Percentiles rank a stretch among this genome's conserved stretches.
Conservation (phyloP, 2,113 vertebrate genomes). For the Xerus inauris region DNA sequence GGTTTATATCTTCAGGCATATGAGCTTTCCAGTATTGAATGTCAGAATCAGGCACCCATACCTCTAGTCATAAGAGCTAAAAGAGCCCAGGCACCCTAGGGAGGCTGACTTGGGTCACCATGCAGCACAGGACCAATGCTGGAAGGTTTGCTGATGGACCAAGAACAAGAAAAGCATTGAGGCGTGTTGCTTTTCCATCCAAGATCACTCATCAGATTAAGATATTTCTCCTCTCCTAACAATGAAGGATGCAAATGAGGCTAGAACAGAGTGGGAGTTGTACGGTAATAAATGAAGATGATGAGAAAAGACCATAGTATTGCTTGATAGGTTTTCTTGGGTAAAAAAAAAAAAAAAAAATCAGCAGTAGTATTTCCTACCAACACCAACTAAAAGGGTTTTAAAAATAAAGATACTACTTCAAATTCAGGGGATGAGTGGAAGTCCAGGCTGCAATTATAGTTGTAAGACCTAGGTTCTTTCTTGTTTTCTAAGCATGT, state of each 20-base stretch:
- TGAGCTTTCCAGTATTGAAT: neutral
- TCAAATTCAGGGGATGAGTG: neutral
- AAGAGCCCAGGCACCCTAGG: rapidly evolving
- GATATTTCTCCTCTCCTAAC: neutral
- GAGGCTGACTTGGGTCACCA: neutral
- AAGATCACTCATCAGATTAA: neutral
- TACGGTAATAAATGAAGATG: neutral
- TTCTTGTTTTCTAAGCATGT: neutral
- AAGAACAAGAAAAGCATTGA: neutral
- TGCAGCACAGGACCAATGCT: no score
- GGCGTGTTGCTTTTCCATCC: neutral
- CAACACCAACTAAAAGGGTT: neutral
- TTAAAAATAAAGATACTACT: neutral
- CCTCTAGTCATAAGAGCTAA: rapidly evolving
- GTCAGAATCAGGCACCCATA: neutral
- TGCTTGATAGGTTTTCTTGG: neutral
- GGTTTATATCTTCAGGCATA: neutral
- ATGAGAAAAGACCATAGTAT: neutral
- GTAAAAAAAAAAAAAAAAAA: neutral
- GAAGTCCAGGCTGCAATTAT: neutral
- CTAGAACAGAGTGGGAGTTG: no score
- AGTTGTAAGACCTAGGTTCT: neutral
- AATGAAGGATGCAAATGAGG: neutral
- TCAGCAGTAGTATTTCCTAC: neutral
- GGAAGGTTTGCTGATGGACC: neutral